Evolutionary conservation across 2,797 vertebrate genomes (phyloP).

Genomic region (Petrocephalus sullivani): DNA sequence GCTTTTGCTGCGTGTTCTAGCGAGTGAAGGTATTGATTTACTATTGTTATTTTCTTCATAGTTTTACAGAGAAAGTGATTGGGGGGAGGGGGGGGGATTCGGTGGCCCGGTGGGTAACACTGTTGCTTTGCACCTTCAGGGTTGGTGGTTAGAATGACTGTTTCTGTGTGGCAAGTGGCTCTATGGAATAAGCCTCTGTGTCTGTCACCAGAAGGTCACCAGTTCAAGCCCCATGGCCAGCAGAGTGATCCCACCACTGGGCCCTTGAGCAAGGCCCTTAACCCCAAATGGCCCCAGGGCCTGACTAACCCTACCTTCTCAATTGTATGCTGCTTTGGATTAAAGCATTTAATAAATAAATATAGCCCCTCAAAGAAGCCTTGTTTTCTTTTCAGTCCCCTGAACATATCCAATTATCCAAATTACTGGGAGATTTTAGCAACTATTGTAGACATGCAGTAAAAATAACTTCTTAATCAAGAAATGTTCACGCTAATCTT

Average conservation of each 20-base stretch:
- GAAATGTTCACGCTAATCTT: neutral
- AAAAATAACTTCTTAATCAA: neutral
- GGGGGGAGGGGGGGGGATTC: neutral
- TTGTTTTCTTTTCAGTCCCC: neutral
- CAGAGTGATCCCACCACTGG: neutral
- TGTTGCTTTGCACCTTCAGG: neutral
- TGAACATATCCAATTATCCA: constrained; percentile 1
- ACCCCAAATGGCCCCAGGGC: neutral
- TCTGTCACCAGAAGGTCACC: neutral
- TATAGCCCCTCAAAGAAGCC: neutral
- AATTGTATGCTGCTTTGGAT: neutral
- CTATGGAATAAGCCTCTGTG: neutral
- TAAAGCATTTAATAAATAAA: neutral
- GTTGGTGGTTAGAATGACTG: neutral
- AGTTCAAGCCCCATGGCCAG: neutral
- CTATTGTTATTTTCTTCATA: neutral
- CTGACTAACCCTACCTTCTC: neutral
- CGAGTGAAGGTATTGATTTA: neutral
- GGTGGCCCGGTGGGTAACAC: neutral
- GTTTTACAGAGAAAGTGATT: neutral
- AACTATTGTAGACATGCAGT: neutral
- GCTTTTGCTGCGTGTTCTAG: neutral
- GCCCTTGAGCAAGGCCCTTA: neutral
- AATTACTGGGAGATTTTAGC: neutral
- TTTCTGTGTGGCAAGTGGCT: neutral